Evolutionary conservation across 2,888 invertebrate genomes (phyloP).

Genomic region (Heliconius hortense): DNA sequence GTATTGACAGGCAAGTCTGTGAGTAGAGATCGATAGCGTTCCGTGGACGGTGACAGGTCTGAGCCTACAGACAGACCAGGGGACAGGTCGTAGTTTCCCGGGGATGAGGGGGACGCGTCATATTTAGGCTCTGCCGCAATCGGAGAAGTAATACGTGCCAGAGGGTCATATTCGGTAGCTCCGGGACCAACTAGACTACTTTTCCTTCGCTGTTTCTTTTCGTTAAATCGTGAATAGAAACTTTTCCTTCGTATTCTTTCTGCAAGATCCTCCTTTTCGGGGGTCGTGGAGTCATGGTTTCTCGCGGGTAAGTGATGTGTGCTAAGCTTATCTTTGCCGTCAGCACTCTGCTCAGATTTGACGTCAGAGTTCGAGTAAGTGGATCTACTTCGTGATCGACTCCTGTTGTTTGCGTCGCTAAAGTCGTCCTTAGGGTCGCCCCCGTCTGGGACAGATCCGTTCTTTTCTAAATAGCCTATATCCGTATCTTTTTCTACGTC

Average conservation of each 20-base stretch:
- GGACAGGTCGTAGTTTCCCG: conserved; percentile 67
- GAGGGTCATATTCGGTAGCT: conserved; percentile 81
- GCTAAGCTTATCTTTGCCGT: conserved; percentile 60
- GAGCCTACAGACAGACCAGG: conserved; percentile 69
- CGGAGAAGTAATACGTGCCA: conserved; percentile 71
- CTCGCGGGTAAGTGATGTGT: conserved; percentile 63
- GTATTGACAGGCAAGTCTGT: conserved; percentile 62
- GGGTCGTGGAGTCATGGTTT: conserved; percentile 72
- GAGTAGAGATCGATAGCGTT: conserved; percentile 71
- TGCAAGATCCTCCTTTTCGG: conserved; percentile 87
- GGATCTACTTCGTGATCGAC: conserved; percentile 72
- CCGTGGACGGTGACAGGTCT: conserved; percentile 71
- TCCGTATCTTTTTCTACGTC: conserved; percentile 64
- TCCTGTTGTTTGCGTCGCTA: conserved; percentile 57
- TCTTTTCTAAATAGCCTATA: conserved; percentile 61
- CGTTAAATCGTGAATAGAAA: conserved; percentile 94
- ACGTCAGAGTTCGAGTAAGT: conserved; percentile 76
- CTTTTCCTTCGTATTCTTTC: conserved; percentile 94
- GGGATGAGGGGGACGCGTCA: conserved; percentile 70
- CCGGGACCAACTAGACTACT: conserved; percentile 85
- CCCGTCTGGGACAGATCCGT: conserved; percentile 55
- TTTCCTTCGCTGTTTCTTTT: conserved; percentile 87
- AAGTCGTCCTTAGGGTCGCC: conserved; percentile 50
- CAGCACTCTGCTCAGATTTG: conserved; percentile 67
- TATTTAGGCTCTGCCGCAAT: conserved; percentile 58